A percentile compares a stretch with the other conserved stretches of the same genome.
These are phyloP conservation scores for Euura saliciscinereae DNA, from an alignment of 1,140 invertebrate genomes.

Conservation along the genomic window DNA sequence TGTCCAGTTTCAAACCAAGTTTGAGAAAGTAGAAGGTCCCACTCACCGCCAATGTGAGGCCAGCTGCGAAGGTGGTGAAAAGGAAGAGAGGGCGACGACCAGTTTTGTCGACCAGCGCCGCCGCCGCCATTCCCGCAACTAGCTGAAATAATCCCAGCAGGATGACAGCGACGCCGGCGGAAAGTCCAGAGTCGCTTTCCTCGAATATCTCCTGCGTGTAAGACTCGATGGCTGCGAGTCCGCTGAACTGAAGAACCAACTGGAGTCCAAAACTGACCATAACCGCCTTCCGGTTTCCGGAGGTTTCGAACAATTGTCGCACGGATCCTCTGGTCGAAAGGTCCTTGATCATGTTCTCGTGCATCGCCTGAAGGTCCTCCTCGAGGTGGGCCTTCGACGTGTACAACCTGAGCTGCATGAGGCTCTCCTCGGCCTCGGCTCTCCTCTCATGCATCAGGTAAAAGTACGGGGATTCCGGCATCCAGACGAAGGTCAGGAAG, in stretches of 20 bases:
- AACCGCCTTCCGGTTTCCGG: constrained; percentile 56
- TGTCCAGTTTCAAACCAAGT: constrained; percentile 46
- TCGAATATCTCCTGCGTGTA: constrained; percentile 71
- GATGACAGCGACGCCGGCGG: constrained; percentile 61
- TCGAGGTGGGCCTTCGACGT: constrained; percentile 35
- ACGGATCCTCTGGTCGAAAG: constrained; percentile 45
- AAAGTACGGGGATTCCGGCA: constrained; percentile 74
- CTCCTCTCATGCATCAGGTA: constrained; percentile 45
- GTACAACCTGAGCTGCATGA: constrained; percentile 54
- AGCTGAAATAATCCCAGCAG: constrained; percentile 72
- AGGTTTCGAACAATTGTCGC: constrained; percentile 52
- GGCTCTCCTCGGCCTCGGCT: constrained; percentile 50
- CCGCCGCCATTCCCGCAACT: constrained; percentile 62
- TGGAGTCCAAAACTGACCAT: constrained; percentile 66
- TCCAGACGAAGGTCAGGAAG: constrained; percentile 68
- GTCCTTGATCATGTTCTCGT: constrained; percentile 46
- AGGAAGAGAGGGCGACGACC: constrained; percentile 65
- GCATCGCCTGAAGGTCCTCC: constrained; percentile 50
- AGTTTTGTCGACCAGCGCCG: constrained; percentile 61
- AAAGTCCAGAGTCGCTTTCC: constrained; percentile 56
- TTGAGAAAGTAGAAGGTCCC: constrained; percentile 60
- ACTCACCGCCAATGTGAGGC: constrained; percentile 51
- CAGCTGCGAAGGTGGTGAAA: constrained; percentile 60
- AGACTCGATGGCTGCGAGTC: constrained; percentile 71
- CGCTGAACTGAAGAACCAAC: constrained; percentile 66